Conservation (phyloP, 2,113 vertebrate species). For the Neopipo cinnamomea region DNA sequence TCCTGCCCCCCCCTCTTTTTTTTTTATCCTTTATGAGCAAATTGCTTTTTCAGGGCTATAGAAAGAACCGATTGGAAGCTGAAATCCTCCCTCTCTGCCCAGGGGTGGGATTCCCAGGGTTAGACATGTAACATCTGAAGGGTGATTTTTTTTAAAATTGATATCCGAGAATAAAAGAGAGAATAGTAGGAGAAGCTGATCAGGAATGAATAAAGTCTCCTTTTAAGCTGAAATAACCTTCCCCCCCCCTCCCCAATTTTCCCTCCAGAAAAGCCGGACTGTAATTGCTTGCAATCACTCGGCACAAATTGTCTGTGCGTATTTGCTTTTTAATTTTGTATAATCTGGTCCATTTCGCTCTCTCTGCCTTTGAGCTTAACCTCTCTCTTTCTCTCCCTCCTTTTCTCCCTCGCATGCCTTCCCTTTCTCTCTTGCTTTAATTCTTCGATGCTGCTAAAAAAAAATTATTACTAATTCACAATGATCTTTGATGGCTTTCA, state of each 20-base stretch:
- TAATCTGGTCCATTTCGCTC: conserved; percentile 86
- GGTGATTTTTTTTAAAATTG: conserved; percentile 79
- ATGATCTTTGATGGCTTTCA: conserved; percentile 72
- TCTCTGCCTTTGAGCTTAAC: conserved; percentile 83
- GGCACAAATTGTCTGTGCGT: conserved; percentile 84
- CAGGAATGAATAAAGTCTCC: conserved; percentile 85
- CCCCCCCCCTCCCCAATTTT: conserved; percentile 72
- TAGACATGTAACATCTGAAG: conserved; percentile 78
- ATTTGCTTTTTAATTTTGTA: conserved; percentile 90
- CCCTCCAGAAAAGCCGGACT: conserved; percentile 82
- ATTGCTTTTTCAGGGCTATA: conserved; percentile 81
- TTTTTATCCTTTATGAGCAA: conserved; percentile 77
- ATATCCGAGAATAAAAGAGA: conserved; percentile 83
- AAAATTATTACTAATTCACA: conserved; percentile 68
- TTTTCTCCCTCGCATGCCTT: conserved; percentile 26
- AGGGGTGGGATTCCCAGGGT: conserved; percentile 77
- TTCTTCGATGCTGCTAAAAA: conserved; percentile 68
- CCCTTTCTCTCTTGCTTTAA: conserved; percentile 63
- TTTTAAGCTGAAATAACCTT: conserved; percentile 81
- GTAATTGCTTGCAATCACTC: conserved; percentile 86
- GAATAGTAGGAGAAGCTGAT: conserved; percentile 82
- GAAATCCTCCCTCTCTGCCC: conserved; percentile 77
- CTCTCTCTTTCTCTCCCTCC: conserved; percentile 62
- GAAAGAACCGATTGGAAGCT: conserved; percentile 77
- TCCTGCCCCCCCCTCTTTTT: not conserved